Evolutionary conservation across 2,113 vertebrate species (phyloP).

Genomic region (Dicerorhinus sumatrensis): DNA sequence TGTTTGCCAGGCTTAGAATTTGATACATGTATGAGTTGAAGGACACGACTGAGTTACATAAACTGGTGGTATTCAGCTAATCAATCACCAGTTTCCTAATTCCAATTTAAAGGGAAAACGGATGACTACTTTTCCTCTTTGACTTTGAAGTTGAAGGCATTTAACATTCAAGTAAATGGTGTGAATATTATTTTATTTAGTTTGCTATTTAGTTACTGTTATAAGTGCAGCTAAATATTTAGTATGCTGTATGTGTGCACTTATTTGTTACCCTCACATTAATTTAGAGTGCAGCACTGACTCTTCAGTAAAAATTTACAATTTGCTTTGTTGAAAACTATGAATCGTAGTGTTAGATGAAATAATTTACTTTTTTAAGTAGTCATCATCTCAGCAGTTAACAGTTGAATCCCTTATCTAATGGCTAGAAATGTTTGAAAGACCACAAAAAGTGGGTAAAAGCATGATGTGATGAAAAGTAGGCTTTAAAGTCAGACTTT

Average conservation of each 20-base stretch:
- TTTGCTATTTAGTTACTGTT: conserved; percentile 26
- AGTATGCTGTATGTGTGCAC: neutral
- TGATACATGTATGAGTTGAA: neutral
- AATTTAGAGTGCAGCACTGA: neutral
- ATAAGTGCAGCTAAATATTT: conserved; percentile 36
- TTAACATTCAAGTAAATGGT: conserved; percentile 45
- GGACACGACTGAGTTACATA: neutral
- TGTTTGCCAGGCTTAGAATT: conserved; percentile 14
- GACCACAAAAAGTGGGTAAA: neutral
- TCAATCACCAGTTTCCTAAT: conserved; percentile 9
- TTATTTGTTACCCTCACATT: conserved; percentile 42
- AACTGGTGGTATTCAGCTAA: neutral
- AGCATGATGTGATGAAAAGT: neutral
- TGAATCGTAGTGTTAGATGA: conserved; percentile 11
- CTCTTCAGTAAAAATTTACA: conserved; percentile 24
- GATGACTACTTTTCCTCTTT: conserved; percentile 11
- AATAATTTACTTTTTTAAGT: conserved; percentile 30
- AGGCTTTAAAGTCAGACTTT: neutral
- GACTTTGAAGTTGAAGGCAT: neutral
- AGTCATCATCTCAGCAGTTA: neutral
- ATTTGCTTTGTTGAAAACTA: conserved; percentile 46
- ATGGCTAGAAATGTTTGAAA: conserved; percentile 45
- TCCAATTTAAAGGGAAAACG: conserved; percentile 7
- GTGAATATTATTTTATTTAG: conserved; percentile 21
- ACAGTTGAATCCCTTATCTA: conserved; percentile 23